These are phyloP conservation scores for Lynx canadensis DNA, from an alignment of 2,113 vertebrate genomes.

Conservation along the genomic window DNA sequence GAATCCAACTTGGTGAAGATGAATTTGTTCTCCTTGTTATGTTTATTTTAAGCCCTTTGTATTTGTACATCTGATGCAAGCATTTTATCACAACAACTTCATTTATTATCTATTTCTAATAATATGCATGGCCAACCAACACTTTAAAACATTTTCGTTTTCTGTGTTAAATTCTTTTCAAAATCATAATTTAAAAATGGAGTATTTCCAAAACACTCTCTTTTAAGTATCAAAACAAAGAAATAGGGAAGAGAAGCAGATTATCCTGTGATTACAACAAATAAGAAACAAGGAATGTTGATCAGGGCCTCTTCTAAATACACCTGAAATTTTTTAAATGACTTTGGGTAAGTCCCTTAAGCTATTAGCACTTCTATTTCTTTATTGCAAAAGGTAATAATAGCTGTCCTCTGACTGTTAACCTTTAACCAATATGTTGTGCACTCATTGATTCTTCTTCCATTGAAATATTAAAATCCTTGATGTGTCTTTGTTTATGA, in stretches of 20 bases:
- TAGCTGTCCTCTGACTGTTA: constrained; percentile 55
- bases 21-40: not conserved
- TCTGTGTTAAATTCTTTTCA: not conserved
- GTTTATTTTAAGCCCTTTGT: not conserved
- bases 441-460: constrained; percentile 54
- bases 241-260: not conserved
- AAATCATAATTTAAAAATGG: not conserved
- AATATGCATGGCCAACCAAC: not conserved
- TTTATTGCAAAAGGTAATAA: constrained; percentile 64
- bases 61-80: not conserved
- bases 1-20: not conserved
- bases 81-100: not conserved
- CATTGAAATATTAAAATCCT: constrained; percentile 64
- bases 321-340: constrained; percentile 47
- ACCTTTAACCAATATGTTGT: constrained; percentile 58
- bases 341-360: constrained; percentile 45
- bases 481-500: constrained; percentile 55
- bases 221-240: constrained; percentile 10
- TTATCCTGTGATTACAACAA: not conserved
- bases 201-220: not conserved
- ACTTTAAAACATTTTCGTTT: constrained; percentile 25
- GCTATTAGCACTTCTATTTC: constrained; percentile 53
- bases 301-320: too few relatives aligned
- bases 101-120: constrained; percentile 31
- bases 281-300: not conserved